Evolutionary conservation across 2,113 vertebrate species (phyloP).

Genomic region (Grammomys surdaster): DNA sequence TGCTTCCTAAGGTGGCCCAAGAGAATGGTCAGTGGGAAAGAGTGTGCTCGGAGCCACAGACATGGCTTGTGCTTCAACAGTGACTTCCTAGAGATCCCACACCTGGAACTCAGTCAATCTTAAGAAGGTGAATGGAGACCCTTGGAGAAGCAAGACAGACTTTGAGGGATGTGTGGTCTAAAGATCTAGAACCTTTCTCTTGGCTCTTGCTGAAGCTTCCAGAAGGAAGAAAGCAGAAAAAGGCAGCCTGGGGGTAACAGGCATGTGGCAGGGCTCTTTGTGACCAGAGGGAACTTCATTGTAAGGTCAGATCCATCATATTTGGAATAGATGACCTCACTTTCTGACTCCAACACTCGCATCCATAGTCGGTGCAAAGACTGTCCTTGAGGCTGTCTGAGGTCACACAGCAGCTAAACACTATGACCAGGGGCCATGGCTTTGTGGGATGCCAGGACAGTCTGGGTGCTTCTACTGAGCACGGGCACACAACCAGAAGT

Average conservation of each 20-base stretch:
- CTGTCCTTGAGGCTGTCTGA: neutral
- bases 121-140: neutral
- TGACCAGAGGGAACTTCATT: neutral
- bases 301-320: neutral
- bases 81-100: neutral
- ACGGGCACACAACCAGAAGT: neutral
- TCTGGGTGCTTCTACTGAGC: neutral
- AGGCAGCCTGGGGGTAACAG: neutral
- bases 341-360: neutral
- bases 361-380: neutral
- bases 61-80: neutral
- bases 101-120: neutral
- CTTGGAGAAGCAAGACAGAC: neutral
- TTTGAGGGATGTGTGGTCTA: neutral
- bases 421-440: neutral
- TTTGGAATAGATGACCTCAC: neutral
- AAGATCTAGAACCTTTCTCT: constrained; percentile 13
- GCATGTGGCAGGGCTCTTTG: neutral
- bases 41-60: neutral
- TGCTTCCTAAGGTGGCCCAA: neutral
- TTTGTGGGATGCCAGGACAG: neutral
- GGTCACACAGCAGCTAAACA: neutral
- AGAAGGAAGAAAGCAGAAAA: neutral
- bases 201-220: neutral
- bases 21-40: neutral